Evolutionary conservation across 92 coral and sea anemone genomes (phyloP).

Genomic region (Isaurus tuberculatus): DNA sequence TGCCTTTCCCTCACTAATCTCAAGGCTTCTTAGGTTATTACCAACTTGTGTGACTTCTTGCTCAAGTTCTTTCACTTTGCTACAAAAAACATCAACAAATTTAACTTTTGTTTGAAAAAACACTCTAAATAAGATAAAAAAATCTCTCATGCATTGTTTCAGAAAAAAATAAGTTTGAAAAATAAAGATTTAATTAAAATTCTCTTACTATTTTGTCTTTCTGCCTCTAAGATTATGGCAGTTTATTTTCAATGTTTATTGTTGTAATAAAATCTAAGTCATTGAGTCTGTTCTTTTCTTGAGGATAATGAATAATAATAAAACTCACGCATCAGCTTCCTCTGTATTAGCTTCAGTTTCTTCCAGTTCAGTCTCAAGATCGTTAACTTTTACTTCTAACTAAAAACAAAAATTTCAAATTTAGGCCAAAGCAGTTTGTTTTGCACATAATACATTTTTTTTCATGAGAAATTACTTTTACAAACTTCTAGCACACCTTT

Average conservation of each 20-base stretch:
- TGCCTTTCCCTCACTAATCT: conserved; percentile 95
- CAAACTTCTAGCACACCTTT: too few relatives aligned
- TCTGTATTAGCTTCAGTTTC: conserved; percentile 90
- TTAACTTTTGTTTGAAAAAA: neutral
- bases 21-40: conserved; percentile 93
- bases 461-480: too few relatives aligned
- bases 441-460: too few relatives aligned
- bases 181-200: too few relatives aligned
- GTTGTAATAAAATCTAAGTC: too few relatives aligned
- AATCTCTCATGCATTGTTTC: neutral
- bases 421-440: too few relatives aligned
- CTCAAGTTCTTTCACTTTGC: conserved; percentile 88
- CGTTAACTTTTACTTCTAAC: conserved; percentile 74
- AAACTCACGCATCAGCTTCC: conserved; percentile 87
- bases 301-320: neutral
- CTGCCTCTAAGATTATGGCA: too few relatives aligned
- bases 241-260: too few relatives aligned
- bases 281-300: too few relatives aligned
- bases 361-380: conserved; percentile 87
- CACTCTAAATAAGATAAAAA: neutral
- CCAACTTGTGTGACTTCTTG: conserved; percentile 98
- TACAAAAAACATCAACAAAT: conserved; percentile 10
- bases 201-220: too few relatives aligned
- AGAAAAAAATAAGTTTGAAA: too few relatives aligned
- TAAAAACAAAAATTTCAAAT: conserved; percentile 9